phyloP scores from a whole-genome alignment of 2,797 vertebrate species.

The Sebastes itinus region DNA sequence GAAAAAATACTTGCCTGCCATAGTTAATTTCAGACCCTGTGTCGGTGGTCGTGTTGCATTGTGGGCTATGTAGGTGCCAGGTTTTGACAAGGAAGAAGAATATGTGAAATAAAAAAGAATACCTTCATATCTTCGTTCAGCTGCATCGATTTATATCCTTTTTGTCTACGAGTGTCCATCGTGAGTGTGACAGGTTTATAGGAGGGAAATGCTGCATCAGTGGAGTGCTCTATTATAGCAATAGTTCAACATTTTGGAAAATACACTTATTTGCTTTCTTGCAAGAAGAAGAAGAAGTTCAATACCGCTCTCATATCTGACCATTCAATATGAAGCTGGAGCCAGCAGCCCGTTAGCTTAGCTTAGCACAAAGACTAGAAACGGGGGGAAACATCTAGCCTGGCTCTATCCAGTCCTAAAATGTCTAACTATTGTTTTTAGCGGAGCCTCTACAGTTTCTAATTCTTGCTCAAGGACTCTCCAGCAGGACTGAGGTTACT shows the following conservation, averaged over 20 bases:
- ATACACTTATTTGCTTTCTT: neutral
- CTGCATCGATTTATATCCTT: neutral
- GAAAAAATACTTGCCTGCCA: too few species aligned
- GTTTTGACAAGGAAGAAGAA: neutral
- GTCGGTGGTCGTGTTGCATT: too few species aligned
- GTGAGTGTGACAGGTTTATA: neutral
- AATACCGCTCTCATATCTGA: neutral
- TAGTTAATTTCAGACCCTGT: fast-evolving
- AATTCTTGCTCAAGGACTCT: neutral
- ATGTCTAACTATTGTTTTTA: neutral
- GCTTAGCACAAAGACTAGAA: neutral
- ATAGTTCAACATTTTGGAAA: neutral
- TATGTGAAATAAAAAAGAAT: neutral
- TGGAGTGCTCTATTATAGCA: neutral
- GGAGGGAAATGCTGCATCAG: neutral
- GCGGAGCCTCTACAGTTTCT: neutral
- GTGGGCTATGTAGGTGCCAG: neutral
- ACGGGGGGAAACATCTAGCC: neutral
- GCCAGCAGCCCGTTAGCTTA: neutral
- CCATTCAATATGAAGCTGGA: too few species aligned
- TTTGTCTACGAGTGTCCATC: neutral
- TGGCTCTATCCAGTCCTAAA: neutral
- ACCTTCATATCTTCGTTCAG: neutral
- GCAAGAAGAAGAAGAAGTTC: neutral
- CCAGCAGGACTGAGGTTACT: neutral